Evolutionary conservation across 1,140 invertebrate species (phyloP), one percentile per base, ranked within the genome.

Genomic region (Pygmarrhopalites habei): DNA sequence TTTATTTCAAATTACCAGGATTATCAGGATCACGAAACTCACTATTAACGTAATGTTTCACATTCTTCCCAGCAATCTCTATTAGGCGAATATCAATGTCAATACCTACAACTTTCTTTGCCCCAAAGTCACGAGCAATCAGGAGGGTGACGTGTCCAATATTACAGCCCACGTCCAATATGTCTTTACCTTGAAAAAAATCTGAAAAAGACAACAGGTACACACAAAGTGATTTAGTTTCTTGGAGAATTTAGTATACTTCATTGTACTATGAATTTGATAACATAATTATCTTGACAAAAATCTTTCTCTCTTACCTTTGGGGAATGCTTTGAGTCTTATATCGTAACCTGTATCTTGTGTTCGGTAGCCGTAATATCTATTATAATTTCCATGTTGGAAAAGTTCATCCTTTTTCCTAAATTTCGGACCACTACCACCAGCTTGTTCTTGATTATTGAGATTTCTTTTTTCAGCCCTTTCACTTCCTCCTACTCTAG

Each of bases 141-240:
- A 75, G 73, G 10, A 85, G 72, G 2, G 95, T 95, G 49, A 99
- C 83, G 74, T 95, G 89, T 2, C 96, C 96, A 68, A 93, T 88
- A 80, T 99, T 99, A 76, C 96, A 99, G 12, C 96, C 96, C 74
- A 99, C 91, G 74, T 99, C 96, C 43, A 99, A 79, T 25, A 98
- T 85, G 77, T 94, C 88, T 77, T 94, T 96, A 15, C 85, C 84
- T 65, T 85, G 78, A 75, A 98, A 97, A 73, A 96, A 81, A 69
- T n/a, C n/a, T n/a, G n/a, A n/a, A n/a, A n/a, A n/a, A n/a, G n/a
- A n/a, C n/a, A n/a, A n/a, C n/a, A n/a, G n/a, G n/a, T n/a, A n/a
- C n/a, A n/a, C n/a, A n/a, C n/a, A n/a, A n/a, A n/a, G n/a, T n/a
- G n/a, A n/a, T n/a, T n/a, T n/a, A n/a, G n/a, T n/a, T n/a, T n/a